Evolutionary conservation across 2,888 invertebrate genomes (phyloP).

Genomic region (Proisotoma minuta): DNA sequence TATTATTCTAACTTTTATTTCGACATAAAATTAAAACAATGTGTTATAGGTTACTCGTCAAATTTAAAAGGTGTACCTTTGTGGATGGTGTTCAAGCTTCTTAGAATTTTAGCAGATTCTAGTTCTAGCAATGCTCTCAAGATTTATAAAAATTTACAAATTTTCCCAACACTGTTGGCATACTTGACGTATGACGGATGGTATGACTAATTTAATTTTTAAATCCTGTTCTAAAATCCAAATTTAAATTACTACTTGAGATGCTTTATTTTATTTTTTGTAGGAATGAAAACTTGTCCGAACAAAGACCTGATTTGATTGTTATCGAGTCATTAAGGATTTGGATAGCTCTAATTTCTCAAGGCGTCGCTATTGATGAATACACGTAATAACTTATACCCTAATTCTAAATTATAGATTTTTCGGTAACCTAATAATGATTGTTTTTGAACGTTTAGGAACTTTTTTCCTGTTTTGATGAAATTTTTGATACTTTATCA

Average conservation of each 20-base stretch:
- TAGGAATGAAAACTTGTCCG: background rate
- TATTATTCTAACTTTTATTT: too few species aligned
- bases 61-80: constrained; percentile 24
- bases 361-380: constrained; percentile 30
- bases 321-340: constrained; percentile 33
- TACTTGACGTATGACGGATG: constrained; percentile 32
- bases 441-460: constrained; percentile 5
- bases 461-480: constrained; percentile 35
- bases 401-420: background rate
- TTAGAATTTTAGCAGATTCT: constrained; percentile 29
- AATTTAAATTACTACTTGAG: background rate
- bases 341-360: constrained; percentile 26
- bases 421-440: background rate
- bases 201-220: constrained; percentile 8
- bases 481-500: constrained; percentile 27
- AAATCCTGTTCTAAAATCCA: background rate
- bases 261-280: background rate
- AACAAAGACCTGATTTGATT: constrained; percentile 15
- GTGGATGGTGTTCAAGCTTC: constrained; percentile 21
- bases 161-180: constrained; percentile 28
- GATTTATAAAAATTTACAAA: constrained; percentile 18
- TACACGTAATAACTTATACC: constrained; percentile 22
- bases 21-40: too few species aligned
- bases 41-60: too few species aligned
- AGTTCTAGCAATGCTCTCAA: constrained; percentile 20